Evolutionary conservation across 2,797 vertebrate genomes (phyloP).

Genomic region (Florisuga fusca): DNA sequence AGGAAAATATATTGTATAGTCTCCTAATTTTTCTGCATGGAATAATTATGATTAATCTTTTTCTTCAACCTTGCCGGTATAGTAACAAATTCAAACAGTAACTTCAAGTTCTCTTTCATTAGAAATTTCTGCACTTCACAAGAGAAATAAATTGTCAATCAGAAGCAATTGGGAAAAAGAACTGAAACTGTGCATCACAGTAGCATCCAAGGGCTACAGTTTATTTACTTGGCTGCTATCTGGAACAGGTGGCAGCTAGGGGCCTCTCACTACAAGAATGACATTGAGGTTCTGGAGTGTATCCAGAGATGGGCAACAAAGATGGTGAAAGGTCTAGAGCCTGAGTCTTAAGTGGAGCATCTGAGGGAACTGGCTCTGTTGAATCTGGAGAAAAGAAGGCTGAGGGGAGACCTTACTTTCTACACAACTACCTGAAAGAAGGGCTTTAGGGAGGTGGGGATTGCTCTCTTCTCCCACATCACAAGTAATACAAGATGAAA

Average conservation of each 20-base stretch:
- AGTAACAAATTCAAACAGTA: background rate
- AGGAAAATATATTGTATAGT: background rate
- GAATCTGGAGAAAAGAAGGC: too few species aligned
- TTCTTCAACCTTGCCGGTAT: background rate
- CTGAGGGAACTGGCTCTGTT: too few species aligned
- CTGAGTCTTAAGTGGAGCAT: too few species aligned
- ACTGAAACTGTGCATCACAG: background rate
- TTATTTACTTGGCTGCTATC: background rate
- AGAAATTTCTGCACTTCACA: background rate
- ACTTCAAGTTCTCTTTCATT: background rate
- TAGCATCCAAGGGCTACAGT: background rate
- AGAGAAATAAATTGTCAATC: background rate
- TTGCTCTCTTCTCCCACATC: too few species aligned
- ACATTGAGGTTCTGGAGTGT: too few species aligned
- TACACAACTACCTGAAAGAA: too few species aligned
- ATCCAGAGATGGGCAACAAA: too few species aligned
- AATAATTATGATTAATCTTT: background rate
- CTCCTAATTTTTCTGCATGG: background rate
- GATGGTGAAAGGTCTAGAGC: too few species aligned
- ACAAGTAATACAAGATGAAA: too few species aligned
- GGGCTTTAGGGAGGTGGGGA: too few species aligned
- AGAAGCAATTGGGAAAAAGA: background rate
- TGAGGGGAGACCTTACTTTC: too few species aligned
- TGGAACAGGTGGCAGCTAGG: background rate
- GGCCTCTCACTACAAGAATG: too few species aligned